Evolutionary conservation across 2,797 vertebrate species (phyloP).

Genomic region (Gouania willdenowi): DNA sequence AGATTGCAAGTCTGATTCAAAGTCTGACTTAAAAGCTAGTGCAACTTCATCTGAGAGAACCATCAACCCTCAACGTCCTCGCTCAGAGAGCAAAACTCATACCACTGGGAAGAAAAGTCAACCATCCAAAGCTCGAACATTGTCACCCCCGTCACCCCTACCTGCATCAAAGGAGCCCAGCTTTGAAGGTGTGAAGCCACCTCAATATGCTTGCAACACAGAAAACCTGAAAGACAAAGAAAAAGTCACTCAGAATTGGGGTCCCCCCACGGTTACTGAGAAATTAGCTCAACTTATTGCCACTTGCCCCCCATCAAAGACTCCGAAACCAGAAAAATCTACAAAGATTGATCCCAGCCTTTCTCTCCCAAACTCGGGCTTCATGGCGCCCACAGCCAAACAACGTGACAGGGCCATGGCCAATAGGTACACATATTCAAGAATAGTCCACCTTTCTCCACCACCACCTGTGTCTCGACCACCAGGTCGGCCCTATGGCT

Average conservation of each 20-base stretch:
- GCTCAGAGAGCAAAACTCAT: constrained; percentile 70
- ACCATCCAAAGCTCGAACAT: constrained; percentile 53
- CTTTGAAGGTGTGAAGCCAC: constrained; percentile 64
- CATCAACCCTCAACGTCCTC: constrained; percentile 73
- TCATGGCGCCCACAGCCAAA: constrained; percentile 77
- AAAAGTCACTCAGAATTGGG: constrained; percentile 82
- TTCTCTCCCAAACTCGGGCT: constrained; percentile 68
- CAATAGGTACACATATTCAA: constrained; percentile 78
- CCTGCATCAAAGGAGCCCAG: constrained; percentile 61
- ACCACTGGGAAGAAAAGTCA: constrained; percentile 73
- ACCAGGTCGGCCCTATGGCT: constrained; percentile 78
- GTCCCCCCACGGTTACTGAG: constrained; percentile 89
- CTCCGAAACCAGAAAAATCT: constrained; percentile 85
- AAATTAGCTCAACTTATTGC: constrained; percentile 96
- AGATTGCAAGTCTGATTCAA: constrained; percentile 74
- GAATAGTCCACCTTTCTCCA: constrained; percentile 72
- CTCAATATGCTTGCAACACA: constrained; percentile 63
- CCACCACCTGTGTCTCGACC: constrained; percentile 76
- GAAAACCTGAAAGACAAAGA: constrained; percentile 79
- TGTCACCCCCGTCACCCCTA: constrained; percentile 53
- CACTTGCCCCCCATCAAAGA: constrained; percentile 93
- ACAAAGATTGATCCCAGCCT: constrained; percentile 59
- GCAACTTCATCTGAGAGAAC: constrained; percentile 66
- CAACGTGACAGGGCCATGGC: constrained; percentile 77
- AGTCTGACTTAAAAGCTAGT: constrained; percentile 66